A percentile compares a stretch with the other conserved stretches of the same genome.
phyloP scores from a whole-genome alignment of 2,113 vertebrate genomes.

The Podocnemis expansa region DNA sequence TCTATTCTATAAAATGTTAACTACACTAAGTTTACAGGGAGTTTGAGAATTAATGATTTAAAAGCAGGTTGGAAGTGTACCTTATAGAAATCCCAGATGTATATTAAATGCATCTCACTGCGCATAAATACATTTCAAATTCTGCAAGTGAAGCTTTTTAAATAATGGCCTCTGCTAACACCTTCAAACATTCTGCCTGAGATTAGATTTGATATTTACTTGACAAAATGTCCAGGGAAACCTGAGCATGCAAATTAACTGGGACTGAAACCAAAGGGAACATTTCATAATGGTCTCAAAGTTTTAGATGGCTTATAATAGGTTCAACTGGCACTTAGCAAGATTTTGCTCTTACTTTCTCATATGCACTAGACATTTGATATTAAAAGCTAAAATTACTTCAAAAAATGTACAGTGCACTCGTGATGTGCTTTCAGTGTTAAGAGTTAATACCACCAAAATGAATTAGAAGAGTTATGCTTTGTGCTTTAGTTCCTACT shows the following conservation, averaged over 20 bases:
- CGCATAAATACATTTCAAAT: background rate
- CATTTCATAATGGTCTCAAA: background rate
- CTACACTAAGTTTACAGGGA: accelerated
- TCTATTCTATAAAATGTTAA: background rate
- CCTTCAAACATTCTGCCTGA: background rate
- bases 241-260: background rate
- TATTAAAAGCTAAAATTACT: background rate
- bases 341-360: background rate
- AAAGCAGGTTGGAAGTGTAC: background rate
- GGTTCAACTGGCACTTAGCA: background rate
- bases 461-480: background rate
- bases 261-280: background rate
- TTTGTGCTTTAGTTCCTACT: constrained; percentile 72
- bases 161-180: background rate
- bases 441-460: background rate
- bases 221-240: background rate
- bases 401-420: background rate
- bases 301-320: background rate
- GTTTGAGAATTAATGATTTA: background rate
- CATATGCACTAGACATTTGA: background rate
- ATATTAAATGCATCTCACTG: background rate
- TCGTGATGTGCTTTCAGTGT: background rate
- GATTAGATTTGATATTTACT: background rate
- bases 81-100: background rate
- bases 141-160: background rate